Conservation (phyloP, 2,888 invertebrate species). For the Ligdia adustata region DNA sequence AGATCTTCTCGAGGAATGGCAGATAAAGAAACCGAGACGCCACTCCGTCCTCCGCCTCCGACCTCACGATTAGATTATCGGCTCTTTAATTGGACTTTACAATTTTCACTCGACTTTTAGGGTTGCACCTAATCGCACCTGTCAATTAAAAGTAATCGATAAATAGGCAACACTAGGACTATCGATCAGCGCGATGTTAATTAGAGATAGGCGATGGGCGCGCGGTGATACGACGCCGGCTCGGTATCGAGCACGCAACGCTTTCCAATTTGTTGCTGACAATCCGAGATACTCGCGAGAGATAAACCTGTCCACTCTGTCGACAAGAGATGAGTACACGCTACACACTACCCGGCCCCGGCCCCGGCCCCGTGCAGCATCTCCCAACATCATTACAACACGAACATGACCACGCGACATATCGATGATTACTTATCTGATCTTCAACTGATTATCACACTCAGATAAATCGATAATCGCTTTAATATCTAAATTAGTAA, state of each 20-base stretch:
- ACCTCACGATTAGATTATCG: conserved; percentile 34
- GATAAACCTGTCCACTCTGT: no score
- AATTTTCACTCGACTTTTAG: conserved; percentile 35
- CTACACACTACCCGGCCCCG: no score
- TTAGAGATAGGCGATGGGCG: conserved; percentile 59
- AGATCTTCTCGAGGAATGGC: no score
- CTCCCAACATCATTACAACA: no score
- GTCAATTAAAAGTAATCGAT: conserved; percentile 54
- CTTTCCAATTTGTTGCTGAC: conserved; percentile 40
- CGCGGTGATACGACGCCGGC: conserved; percentile 15
- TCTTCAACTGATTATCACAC: no score
- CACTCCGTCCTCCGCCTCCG: no score
- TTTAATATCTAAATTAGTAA: no score
- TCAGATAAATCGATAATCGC: no score
- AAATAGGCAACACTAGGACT: conserved; percentile 40
- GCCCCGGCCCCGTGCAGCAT: no score
- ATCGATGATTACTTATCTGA: no score
- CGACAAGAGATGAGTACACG: no score
- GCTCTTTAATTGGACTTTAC: conserved; percentile 39
- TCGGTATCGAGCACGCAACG: conserved; percentile 27
- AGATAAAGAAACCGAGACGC: conserved; percentile 7
- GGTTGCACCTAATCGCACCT: conserved; percentile 50
- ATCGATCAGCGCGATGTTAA: conserved; percentile 67
- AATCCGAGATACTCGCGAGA: conserved; percentile 39
- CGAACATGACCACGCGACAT: no score